These are phyloP conservation scores for Alectura lathami DNA, from an alignment of 2,113 vertebrate genomes.

Conservation along the genomic window DNA sequence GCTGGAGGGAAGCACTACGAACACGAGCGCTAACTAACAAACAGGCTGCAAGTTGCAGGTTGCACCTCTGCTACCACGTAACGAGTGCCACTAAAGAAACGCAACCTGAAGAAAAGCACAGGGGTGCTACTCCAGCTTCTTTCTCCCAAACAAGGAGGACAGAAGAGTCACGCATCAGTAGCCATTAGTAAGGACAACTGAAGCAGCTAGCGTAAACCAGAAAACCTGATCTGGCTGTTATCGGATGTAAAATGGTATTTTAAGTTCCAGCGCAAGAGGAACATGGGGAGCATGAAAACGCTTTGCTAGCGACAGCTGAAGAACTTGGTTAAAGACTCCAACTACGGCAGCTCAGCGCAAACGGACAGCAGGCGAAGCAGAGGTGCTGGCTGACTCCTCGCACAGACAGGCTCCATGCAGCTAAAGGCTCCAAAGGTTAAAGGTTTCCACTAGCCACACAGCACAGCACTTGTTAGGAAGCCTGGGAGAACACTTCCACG, in stretches of 20 bases:
- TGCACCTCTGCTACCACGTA: no score
- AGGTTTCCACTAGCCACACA: background rate
- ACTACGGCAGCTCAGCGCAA: background rate
- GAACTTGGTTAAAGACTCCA: background rate
- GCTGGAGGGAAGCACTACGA: background rate
- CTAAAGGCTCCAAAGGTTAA: background rate
- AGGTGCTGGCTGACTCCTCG: background rate
- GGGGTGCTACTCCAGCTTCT: background rate
- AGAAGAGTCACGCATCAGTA: background rate
- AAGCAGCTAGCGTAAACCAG: background rate
- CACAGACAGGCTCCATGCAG: accelerated
- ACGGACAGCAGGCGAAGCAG: background rate
- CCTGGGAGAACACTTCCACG: background rate
- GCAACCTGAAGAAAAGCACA: background rate
- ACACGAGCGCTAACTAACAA: no score
- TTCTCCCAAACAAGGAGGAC: background rate
- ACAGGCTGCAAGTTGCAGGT: no score
- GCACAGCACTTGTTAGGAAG: background rate
- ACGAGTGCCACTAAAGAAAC: background rate
- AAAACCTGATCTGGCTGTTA: background rate
- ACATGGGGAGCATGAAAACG: background rate
- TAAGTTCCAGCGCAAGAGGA: background rate
- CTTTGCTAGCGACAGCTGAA: background rate
- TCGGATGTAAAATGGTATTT: background rate
- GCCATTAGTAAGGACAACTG: background rate